phyloP scores from a whole-genome alignment of 1,140 invertebrate species.

The Chlorops oryzae region DNA sequence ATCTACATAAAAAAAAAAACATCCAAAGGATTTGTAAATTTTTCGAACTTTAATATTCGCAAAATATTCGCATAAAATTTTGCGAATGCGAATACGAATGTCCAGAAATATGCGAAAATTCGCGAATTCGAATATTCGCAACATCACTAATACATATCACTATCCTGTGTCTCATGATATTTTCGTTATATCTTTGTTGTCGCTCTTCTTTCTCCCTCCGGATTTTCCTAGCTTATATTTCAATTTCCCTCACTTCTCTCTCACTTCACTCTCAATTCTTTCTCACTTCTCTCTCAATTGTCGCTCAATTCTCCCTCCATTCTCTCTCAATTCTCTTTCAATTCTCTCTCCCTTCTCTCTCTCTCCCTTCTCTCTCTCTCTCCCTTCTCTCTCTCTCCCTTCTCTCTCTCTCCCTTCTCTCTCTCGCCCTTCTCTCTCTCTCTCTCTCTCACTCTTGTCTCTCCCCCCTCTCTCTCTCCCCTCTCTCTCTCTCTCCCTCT shows the following conservation, averaged over 20 bases:
- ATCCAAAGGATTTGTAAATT: no score
- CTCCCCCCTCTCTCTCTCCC: neutral
- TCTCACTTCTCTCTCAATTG: neutral
- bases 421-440: neutral
- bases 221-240: neutral
- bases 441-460: neutral
- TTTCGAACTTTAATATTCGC: no score
- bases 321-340: neutral
- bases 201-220: neutral
- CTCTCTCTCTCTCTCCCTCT: neutral
- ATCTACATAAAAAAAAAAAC: no score
- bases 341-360: neutral
- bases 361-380: neutral
- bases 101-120: no score
- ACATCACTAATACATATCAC: no score
- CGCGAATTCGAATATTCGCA: no score
- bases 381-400: neutral
- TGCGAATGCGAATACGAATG: no score
- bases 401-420: neutral
- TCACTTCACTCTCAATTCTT: neutral
- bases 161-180: no score
- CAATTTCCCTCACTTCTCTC: neutral
- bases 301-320: no score
- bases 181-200: no score
- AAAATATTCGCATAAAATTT: no score